These are phyloP conservation scores for Drosophila nigricruria DNA, from an alignment of 2,888 invertebrate genomes.

Conservation along the genomic window DNA sequence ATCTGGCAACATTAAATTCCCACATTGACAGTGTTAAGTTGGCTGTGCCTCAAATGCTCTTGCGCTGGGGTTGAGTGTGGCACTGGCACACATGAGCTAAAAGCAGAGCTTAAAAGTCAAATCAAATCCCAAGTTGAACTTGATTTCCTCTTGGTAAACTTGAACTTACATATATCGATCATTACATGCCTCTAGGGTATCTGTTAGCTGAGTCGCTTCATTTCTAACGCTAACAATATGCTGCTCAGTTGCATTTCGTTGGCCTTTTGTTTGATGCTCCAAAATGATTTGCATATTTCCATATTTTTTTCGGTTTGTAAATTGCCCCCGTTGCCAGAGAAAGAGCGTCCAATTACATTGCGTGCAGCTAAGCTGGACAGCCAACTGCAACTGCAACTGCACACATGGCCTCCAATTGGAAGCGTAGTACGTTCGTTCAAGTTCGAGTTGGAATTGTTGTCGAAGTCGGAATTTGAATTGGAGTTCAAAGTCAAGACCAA, in stretches of 20 bases:
- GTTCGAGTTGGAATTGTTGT: constrained; percentile 18
- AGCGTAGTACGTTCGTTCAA: constrained; percentile 10
- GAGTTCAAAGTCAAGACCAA: constrained; percentile 63
- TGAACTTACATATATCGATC: neutral
- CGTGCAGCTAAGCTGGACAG: constrained; percentile 49
- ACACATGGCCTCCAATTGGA: constrained; percentile 58
- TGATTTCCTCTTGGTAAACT: neutral
- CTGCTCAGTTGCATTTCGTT: constrained; percentile 16
- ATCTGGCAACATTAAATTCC: neutral
- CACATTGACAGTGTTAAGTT: no score
- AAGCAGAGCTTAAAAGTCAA: neutral
- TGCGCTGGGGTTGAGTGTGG: no score
- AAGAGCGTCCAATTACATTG: constrained; percentile 71
- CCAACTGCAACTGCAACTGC: constrained; percentile 38
- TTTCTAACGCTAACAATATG: constrained; percentile 50
- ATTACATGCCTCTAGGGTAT: constrained; percentile 1
- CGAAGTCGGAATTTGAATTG: constrained; percentile 27
- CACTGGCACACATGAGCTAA: neutral
- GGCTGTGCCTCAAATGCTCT: no score
- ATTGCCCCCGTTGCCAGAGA: constrained; percentile 56
- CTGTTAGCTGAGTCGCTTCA: constrained; percentile 4
- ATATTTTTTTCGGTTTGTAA: constrained; percentile 64
- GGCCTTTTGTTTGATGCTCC: constrained; percentile 70
- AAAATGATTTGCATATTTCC: constrained; percentile 79
- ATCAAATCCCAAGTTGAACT: no score